These are phyloP conservation scores for Polyergus mexicanus DNA, from an alignment of 1,140 invertebrate species.

Conservation along the genomic window DNA sequence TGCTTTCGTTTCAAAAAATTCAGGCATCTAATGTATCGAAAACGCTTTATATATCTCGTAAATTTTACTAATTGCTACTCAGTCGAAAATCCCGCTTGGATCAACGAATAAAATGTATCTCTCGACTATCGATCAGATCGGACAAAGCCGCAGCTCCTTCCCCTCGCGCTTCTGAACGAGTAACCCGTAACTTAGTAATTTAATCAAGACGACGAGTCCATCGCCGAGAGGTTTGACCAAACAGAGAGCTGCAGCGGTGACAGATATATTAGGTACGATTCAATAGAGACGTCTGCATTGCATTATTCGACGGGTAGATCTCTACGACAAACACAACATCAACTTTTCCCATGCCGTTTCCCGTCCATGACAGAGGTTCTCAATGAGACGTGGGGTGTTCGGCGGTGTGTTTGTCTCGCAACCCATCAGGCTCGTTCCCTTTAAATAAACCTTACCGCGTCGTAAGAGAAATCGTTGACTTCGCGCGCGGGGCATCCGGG, in stretches of 20 bases:
- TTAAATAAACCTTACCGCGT: conserved; percentile 72
- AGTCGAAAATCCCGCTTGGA: conserved; percentile 41
- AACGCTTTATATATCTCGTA: not conserved
- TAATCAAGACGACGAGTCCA: conserved; percentile 75
- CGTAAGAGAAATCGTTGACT: conserved; percentile 69
- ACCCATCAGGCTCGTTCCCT: conserved; percentile 63
- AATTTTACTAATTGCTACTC: not conserved
- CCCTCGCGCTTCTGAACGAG: conserved; percentile 38
- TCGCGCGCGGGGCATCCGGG: conserved; percentile 21
- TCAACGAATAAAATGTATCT: conserved; percentile 65
- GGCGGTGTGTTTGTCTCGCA: conserved; percentile 63
- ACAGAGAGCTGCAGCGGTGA: conserved; percentile 75
- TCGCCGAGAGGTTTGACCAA: conserved; percentile 75
- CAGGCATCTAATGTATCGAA: not conserved
- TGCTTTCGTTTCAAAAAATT: not conserved
- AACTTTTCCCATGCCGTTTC: conserved; percentile 85
- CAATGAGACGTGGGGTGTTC: conserved; percentile 66
- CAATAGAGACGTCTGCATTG: conserved; percentile 82
- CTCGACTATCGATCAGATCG: conserved; percentile 66
- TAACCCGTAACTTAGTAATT: conserved; percentile 80
- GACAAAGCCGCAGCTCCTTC: conserved; percentile 28
- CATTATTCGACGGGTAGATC: conserved; percentile 85
- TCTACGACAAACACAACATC: conserved; percentile 84
- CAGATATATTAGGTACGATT: conserved; percentile 85
- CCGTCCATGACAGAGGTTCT: conserved; percentile 81